These are phyloP conservation scores for Sinocyclocheilus rhinocerous DNA, from an alignment of 2,113 vertebrate genomes.

Conservation along the genomic window DNA sequence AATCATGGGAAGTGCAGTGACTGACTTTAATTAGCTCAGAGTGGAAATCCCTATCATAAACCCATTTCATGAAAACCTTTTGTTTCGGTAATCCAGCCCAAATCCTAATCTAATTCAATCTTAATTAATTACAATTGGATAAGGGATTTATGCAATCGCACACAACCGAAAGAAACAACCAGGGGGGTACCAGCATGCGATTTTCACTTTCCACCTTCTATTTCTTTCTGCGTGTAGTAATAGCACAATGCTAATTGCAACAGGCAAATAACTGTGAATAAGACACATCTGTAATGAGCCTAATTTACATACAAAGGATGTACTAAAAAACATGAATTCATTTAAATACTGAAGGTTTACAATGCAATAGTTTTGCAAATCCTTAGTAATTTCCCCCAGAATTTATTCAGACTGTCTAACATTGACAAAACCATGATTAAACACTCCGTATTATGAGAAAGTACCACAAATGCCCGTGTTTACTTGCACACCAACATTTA, in stretches of 20 bases:
- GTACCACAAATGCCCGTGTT: not conserved
- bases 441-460: not conserved
- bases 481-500: not conserved
- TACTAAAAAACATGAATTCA: not conserved
- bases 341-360: not conserved
- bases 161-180: constrained; percentile 9
- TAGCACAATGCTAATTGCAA: not conserved
- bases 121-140: constrained; percentile 62
- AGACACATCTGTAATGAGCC: not conserved
- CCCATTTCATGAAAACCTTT: constrained; percentile 51
- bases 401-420: not conserved
- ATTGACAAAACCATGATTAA: not conserved
- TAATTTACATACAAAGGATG: not conserved
- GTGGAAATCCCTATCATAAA: constrained; percentile 57
- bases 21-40: constrained; percentile 52
- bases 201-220: constrained; percentile 3
- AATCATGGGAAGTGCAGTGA: constrained; percentile 38
- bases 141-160: constrained; percentile 31
- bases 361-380: not conserved
- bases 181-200: constrained; percentile 32
- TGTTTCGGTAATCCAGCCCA: constrained; percentile 56
- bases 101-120: constrained; percentile 60
- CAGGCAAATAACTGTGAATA: not conserved
- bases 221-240: not conserved
- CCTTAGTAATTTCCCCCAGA: not conserved